Evolutionary conservation across 2,888 invertebrate genomes (phyloP).

Genomic region (Euzophera pinguis): DNA sequence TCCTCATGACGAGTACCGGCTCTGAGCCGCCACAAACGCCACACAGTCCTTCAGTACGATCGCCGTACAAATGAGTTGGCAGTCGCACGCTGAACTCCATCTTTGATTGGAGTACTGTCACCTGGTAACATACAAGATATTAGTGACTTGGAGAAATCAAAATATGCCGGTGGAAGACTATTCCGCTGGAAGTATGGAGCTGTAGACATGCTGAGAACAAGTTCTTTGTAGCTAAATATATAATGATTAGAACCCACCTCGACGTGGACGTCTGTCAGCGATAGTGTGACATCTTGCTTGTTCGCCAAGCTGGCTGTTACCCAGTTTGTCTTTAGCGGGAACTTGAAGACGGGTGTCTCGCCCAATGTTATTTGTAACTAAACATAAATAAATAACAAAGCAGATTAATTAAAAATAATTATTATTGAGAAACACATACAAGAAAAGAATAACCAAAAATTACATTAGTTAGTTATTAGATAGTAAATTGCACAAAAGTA

Average conservation of each 20-base stretch:
- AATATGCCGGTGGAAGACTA: no score
- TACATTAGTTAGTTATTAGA: no score
- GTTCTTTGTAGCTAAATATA: no score
- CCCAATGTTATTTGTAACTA: slow-evolving; percentile 35
- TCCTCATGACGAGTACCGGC: slow-evolving; percentile 72
- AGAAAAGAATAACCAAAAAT: no score
- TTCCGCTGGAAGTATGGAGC: no score
- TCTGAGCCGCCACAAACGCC: slow-evolving; percentile 85
- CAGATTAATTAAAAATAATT: no score
- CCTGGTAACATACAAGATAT: no score
- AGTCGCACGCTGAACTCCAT: slow-evolving; percentile 79
- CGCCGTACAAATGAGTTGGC: slow-evolving; percentile 86
- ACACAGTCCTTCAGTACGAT: slow-evolving; percentile 88
- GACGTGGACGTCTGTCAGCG: slow-evolving; percentile 84
- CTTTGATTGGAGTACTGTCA: slow-evolving; percentile 55
- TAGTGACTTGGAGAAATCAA: no score
- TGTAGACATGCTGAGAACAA: no score
- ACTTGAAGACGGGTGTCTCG: slow-evolving; percentile 52
- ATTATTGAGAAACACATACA: no score
- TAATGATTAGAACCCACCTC: slow-evolving; percentile 70
- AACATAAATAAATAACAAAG: background rate
- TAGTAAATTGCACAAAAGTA: no score
- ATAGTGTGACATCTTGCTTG: slow-evolving; percentile 81
- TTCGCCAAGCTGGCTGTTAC: slow-evolving; percentile 77
- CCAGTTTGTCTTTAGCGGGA: slow-evolving; percentile 82